Evolutionary conservation across 2,797 vertebrate genomes (phyloP), one percentile per base, ranked within the genome.

Genomic region (Pogoniulus pusillus): DNA sequence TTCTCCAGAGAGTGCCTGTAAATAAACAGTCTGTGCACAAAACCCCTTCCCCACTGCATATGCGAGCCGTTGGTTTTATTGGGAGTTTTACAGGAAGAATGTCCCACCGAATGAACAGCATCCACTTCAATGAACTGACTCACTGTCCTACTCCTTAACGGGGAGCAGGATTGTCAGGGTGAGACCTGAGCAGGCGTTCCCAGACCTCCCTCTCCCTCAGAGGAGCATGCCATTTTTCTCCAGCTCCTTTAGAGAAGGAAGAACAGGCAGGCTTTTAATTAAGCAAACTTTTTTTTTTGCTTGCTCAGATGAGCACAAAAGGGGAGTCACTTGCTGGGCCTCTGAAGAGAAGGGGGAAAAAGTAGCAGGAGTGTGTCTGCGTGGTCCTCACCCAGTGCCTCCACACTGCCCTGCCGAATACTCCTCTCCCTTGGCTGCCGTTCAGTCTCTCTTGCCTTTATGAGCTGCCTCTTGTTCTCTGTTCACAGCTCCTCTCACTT

Each of bases 371-470:
- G 91, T 82, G 91, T 91, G 96, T 96, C 96, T 82, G 84, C 82
- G 4, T n/a, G 81, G 83, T 92, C 85, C 87, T 94, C 80, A 78
- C 94, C 74, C 94, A 87, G 89, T 39, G 55, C 80, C 86, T 92
- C 90, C 8, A 20, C 57, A 3, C 87, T 96, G 95, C 96, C 94
- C 87, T 58, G 91, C 68, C 53, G 19, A 79, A 91, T 81, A 75
- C 92, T 96, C 91, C 83, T 76, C 96, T 94, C 84, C 91, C 79
- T 96, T 97, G 96, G 96, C 96, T 97, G 96, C 96, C 96, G 15
- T 97, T 97, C 96, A 97, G 95, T 97, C 97, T 97, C 94, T 43
- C 85, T 95, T 93, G 93, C 90, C 93, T 95, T 96, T 96, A 96
- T 95, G 92, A 97, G 96, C 95, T 93, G 91, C 92, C 91, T 93